Evolutionary conservation across 2,888 invertebrate species (phyloP), one percentile per base, ranked within the genome.

Genomic region (Pyralis farinalis): DNA sequence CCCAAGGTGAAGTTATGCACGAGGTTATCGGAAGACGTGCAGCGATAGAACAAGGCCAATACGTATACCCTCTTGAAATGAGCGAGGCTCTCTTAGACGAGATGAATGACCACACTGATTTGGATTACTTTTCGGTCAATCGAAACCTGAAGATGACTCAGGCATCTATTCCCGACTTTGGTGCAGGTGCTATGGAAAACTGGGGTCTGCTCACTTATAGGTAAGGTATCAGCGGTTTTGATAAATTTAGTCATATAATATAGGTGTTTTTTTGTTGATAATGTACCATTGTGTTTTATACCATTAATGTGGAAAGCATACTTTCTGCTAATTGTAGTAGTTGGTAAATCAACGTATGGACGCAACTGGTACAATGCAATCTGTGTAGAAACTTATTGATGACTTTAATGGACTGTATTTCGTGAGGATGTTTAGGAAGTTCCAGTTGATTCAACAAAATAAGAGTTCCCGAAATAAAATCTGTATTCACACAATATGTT

Each of bases 101-200:
- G 25, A 86, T 94, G 90, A 90, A 81, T 55, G 54, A 87, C 32
- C 91, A 92, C 68, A 91, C 95, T 53, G 90, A 43, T 1, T 51
- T 87, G 31, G 44, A 79, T 7, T 91, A 86, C 49, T 71, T 90
- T 36, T 52, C 68, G 1, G 91, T 92, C 58, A 79, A 90, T n/a
- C 12, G 51, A 0, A 57, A 79, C 22, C 45, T 88, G 3, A 90
- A 89, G 53, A 89, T 93, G 66, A 95, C 96, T 49, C 92, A 95
- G 53, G 93, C 95, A 6, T 93, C 95, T 1, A 92, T 96, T 46
- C 94, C 95, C 1, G 94, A 95, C 65, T 95, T 95, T 67, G 84
- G 91, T 20, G 93, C 93, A 53, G 94, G 94, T 40, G 95, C 95
- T 46, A 95, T 96, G 95, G 95, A 95, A 69, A 96, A 96, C 68